Percentiles rank a stretch among this genome's conserved stretches.
phyloP scores from a whole-genome alignment of 1,140 invertebrate genomes.

The Eupristina koningsbergeri region DNA sequence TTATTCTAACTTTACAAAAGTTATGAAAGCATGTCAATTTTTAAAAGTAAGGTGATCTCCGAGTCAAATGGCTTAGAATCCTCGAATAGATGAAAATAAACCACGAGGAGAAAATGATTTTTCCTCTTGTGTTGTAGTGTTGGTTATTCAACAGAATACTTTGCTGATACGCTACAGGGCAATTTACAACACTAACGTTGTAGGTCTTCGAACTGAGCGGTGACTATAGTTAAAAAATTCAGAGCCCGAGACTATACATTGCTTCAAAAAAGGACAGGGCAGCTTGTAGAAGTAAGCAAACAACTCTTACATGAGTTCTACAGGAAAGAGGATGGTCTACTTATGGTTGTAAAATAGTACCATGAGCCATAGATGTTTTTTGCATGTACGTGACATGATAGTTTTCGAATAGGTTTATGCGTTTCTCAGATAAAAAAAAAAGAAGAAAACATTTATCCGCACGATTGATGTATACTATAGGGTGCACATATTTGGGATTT shows the following conservation, averaged over 20 bases:
- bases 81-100: no score
- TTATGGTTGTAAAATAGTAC: not conserved
- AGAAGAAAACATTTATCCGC: no score
- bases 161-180: not conserved
- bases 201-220: not conserved
- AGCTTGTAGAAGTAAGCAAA: constrained; percentile 3
- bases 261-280: not conserved
- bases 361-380: not conserved
- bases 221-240: constrained; percentile 2
- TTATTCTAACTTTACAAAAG: no score
- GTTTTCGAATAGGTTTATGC: no score
- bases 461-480: no score
- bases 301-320: not conserved
- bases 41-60: no score
- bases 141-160: not conserved
- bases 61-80: no score
- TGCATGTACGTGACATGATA: no score
- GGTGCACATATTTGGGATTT: no score
- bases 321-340: not conserved
- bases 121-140: not conserved
- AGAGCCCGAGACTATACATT: not conserved
- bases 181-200: not conserved
- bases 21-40: no score
- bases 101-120: not conserved
- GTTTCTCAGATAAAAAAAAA: no score